A percentile compares a stretch with the other conserved stretches of the same genome.
Evolutionary conservation across 2,113 vertebrate species (phyloP).

Genomic region (Mormoops blainvillei): DNA sequence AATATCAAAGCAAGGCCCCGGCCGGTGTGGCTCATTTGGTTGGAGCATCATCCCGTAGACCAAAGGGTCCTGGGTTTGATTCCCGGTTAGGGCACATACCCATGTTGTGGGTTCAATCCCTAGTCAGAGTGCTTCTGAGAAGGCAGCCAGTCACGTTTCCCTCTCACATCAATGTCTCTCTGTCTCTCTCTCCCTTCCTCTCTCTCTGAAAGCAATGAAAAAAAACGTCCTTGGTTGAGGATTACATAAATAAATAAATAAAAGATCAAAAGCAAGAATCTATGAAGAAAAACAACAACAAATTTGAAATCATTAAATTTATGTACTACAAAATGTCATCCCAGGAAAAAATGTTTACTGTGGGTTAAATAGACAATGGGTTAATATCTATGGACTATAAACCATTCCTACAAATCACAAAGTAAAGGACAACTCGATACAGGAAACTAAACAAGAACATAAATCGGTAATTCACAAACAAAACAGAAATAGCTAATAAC

Average conservation of each 20-base stretch:
- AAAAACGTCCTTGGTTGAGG: too few relatives aligned
- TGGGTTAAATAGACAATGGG: neutral
- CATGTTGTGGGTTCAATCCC: too few relatives aligned
- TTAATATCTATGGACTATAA: neutral
- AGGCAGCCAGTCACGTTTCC: too few relatives aligned
- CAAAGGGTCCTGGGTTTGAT: too few relatives aligned
- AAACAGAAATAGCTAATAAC: neutral
- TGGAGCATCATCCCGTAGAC: too few relatives aligned
- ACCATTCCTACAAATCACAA: neutral
- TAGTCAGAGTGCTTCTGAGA: too few relatives aligned
- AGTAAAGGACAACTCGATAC: neutral
- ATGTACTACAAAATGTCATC: neutral
- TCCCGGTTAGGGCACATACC: too few relatives aligned
- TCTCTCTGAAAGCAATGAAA: too few relatives aligned
- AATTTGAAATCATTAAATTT: neutral
- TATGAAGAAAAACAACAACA: conserved; percentile 11
- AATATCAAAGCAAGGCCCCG: neutral
- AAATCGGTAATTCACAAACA: neutral
- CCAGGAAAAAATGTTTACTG: neutral
- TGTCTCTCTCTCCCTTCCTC: too few relatives aligned
- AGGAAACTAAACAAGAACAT: neutral
- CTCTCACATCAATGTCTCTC: too few relatives aligned
- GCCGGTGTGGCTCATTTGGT: too few relatives aligned
- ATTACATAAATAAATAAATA: too few relatives aligned
- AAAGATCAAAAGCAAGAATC: neutral